phyloP scores from a whole-genome alignment of 2,797 vertebrate species.

The Eospalax fontanierii region DNA sequence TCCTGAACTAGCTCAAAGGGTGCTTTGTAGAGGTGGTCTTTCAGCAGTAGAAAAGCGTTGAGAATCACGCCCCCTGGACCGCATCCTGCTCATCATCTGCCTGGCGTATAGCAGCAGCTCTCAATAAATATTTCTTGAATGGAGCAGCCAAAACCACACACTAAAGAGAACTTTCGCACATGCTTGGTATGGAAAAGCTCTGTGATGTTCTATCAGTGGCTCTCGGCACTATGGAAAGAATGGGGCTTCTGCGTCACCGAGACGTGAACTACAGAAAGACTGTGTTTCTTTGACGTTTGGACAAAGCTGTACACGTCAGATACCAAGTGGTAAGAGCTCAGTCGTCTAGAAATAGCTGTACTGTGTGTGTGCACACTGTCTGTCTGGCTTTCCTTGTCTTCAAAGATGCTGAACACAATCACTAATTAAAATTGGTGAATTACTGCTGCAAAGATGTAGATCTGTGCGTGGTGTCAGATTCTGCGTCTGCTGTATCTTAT shows the following conservation, averaged over 20 bases:
- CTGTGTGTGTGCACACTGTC: background rate
- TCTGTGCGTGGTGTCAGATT: background rate
- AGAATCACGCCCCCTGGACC: background rate
- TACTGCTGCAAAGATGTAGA: background rate
- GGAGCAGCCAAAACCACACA: constrained; percentile 71
- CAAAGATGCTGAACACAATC: constrained; percentile 22
- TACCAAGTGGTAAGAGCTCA: background rate
- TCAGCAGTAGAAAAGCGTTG: background rate
- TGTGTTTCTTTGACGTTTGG: background rate
- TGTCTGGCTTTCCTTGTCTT: constrained; percentile 12
- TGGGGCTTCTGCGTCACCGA: background rate
- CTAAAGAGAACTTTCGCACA: constrained; percentile 67
- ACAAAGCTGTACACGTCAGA: background rate
- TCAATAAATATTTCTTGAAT: constrained; percentile 67
- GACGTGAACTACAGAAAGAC: background rate
- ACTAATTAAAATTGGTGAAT: constrained; percentile 22
- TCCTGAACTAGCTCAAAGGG: background rate
- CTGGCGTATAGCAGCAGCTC: background rate
- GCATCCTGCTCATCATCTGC: background rate
- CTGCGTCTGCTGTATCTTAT: constrained; percentile 27
- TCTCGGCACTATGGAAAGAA: constrained; percentile 21
- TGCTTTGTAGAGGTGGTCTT: background rate
- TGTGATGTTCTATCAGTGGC: constrained; percentile 54
- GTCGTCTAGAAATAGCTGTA: constrained; percentile 11
- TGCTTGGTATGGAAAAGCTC: constrained; percentile 5